Evolutionary conservation across 2,113 vertebrate genomes (phyloP), one percentile per base, ranked within the genome.

Genomic region (Zapus hudsonius): DNA sequence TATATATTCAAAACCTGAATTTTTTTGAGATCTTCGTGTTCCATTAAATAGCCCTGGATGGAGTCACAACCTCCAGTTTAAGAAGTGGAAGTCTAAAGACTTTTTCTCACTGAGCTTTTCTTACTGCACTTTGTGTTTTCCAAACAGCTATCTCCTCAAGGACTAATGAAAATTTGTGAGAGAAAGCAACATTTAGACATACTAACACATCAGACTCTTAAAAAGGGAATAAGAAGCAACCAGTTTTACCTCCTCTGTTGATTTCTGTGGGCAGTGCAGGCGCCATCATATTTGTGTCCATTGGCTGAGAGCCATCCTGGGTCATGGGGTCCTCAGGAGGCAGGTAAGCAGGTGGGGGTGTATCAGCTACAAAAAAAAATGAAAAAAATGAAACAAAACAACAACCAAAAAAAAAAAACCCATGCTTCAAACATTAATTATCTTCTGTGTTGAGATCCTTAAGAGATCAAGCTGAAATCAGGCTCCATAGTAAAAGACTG

Each of bases 281-380:
- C 27, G 97, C 99, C 98, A 99, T 98, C 97, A 99, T 98, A 94
- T 99, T 99, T 88, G 99, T 99, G 96, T 99, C 99, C 99, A 99
- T 99, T 25, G 99, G 99, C 96, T 99, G 99, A 67, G 99, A 99
- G 95, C 98, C 99, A 92, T 99, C 99, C 31, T 99, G 99, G 95
- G 98, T 99, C 98, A 99, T 98, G 94, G 98, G 98, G 97, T 99
- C 99, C 97, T 99, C 99, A 2, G 99, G 99, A 95, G 99, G 99
- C 98, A 99, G 98, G 97, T 99, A 99, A 92, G 99, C 99, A 97
- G 99, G 99, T 72, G 99, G 99, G 7, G 99, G 99, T 1, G 99
- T 99, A 97, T 99, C 99, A 96, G 98, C 98, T 98, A 93, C 94
- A 95, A 78, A 36, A 42, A 16, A 75, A 67, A 91, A 74, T 64